Percentiles rank a stretch among this genome's conserved stretches.
phyloP scores from a whole-genome alignment of 2,113 vertebrate genomes.

The Percopsis transmontana region DNA sequence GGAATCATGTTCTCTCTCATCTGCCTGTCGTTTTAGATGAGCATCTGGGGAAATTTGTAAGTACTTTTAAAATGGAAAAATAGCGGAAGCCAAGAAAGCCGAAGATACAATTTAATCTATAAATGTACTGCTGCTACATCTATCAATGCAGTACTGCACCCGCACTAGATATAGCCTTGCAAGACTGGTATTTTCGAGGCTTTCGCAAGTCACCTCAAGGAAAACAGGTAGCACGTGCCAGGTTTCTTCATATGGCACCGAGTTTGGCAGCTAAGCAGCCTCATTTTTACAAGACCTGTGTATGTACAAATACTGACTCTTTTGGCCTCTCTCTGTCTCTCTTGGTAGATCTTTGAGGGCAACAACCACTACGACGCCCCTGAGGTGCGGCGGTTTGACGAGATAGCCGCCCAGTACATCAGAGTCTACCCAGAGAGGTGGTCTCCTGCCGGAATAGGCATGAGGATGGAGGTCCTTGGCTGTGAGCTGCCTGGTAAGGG shows the following conservation, averaged over 20 bases:
- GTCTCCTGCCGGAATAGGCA: constrained; percentile 95
- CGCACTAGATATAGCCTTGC: constrained; percentile 19
- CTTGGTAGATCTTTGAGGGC: constrained; percentile 90
- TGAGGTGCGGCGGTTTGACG: constrained; percentile 91
- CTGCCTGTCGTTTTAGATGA: constrained; percentile 58
- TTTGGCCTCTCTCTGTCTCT: not conserved
- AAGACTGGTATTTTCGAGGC: constrained; percentile 34
- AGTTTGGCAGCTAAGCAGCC: no score
- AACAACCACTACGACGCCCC: constrained; percentile 96
- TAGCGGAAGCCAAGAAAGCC: constrained; percentile 28
- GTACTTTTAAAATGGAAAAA: constrained; percentile 12
- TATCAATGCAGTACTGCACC: constrained; percentile 5
- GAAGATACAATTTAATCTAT: constrained; percentile 42
- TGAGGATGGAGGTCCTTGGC: constrained; percentile 96
- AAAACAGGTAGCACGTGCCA: no score
- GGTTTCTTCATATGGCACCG: no score
- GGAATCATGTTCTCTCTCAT: constrained; percentile 58
- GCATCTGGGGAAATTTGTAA: constrained; percentile 52
- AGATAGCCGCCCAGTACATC: constrained; percentile 88
- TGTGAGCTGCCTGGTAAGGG: constrained; percentile 93
- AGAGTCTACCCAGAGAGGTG: constrained; percentile 93
- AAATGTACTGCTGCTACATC: constrained; percentile 38
- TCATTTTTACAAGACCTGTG: not conserved
- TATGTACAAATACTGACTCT: not conserved
- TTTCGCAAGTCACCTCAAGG: constrained; percentile 28